Evolutionary conservation across 1,140 invertebrate genomes (phyloP).

Genomic region (Zaprionus tsacasi): DNA sequence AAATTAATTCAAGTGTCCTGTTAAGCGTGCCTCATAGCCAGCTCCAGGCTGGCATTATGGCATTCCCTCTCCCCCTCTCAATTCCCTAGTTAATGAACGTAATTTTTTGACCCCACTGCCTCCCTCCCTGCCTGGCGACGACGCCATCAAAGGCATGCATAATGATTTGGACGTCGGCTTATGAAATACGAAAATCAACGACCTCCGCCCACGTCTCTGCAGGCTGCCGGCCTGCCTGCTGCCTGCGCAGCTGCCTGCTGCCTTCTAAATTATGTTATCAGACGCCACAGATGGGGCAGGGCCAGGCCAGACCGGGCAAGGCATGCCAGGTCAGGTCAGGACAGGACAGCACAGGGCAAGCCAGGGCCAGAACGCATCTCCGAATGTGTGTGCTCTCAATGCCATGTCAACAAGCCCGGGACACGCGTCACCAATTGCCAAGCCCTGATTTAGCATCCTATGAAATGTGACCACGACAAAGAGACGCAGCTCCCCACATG

Average conservation of each 20-base stretch:
- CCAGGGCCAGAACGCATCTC: constrained; percentile 22
- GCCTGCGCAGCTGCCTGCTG: background rate
- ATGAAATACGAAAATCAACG: constrained; percentile 65
- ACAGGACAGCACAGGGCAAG: background rate
- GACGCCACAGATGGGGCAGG: background rate
- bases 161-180: constrained; percentile 73
- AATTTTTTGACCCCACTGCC: constrained; percentile 54
- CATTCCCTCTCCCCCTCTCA: constrained; percentile 5
- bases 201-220: constrained; percentile 7
- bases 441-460: constrained; percentile 53
- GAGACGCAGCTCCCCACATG: background rate
- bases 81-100: constrained; percentile 57
- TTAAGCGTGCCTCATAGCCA: constrained; percentile 5
- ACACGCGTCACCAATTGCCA: constrained; percentile 74
- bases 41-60: constrained; percentile 9
- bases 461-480: constrained; percentile 35
- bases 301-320: background rate
- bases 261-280: constrained; percentile 40
- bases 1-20: constrained; percentile 73
- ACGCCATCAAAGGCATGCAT: constrained; percentile 65
- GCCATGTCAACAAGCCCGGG: constrained; percentile 72
- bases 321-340: background rate
- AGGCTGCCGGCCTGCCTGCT: too few species aligned
- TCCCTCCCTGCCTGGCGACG: constrained; percentile 9
- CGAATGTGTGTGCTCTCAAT: constrained; percentile 39